A percentile compares a stretch with the other conserved stretches of the same genome.
Conservation (phyloP, 2,888 invertebrate species). For the Microctonus aethiopoides region DNA sequence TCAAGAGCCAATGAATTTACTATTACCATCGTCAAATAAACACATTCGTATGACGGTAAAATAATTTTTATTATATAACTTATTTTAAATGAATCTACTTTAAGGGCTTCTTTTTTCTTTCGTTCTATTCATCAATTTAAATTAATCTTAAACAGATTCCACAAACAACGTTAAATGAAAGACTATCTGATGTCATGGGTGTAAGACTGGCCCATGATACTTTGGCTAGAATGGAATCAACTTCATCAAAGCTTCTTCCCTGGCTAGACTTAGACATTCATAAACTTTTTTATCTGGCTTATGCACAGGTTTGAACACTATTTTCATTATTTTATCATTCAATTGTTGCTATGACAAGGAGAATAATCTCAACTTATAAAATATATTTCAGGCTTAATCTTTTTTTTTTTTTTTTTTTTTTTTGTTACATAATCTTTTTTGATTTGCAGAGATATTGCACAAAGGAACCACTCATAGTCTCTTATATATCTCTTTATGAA, state of each 20-base stretch:
- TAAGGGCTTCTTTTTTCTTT: background rate
- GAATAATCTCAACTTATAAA: background rate
- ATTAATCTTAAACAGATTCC: slow-evolving; percentile 44
- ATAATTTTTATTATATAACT: background rate
- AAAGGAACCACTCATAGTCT: slow-evolving; percentile 51
- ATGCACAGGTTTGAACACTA: slow-evolving; percentile 50
- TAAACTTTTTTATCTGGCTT: slow-evolving; percentile 53
- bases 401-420: background rate
- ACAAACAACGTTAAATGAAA: slow-evolving; percentile 50
- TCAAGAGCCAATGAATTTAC: slow-evolving; percentile 37
- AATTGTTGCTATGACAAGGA: background rate
- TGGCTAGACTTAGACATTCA: slow-evolving; percentile 48
- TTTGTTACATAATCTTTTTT: background rate
- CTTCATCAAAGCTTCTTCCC: slow-evolving; percentile 42
- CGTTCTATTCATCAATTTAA: background rate
- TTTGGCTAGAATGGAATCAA: slow-evolving; percentile 46
- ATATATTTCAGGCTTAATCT: slow-evolving; percentile 1
- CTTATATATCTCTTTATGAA: slow-evolving; percentile 50
- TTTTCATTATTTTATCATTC: slow-evolving; percentile 5
- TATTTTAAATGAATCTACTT: background rate
- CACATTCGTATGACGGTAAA: slow-evolving; percentile 45
- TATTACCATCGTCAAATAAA: slow-evolving; percentile 43
- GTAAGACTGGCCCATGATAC: slow-evolving; percentile 55
- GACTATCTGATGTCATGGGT: slow-evolving; percentile 53
- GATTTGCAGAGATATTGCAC: slow-evolving; percentile 53